These are phyloP conservation scores for Dicyrtomina minuta DNA, from an alignment of 2,888 invertebrate species.

Conservation along the genomic window DNA sequence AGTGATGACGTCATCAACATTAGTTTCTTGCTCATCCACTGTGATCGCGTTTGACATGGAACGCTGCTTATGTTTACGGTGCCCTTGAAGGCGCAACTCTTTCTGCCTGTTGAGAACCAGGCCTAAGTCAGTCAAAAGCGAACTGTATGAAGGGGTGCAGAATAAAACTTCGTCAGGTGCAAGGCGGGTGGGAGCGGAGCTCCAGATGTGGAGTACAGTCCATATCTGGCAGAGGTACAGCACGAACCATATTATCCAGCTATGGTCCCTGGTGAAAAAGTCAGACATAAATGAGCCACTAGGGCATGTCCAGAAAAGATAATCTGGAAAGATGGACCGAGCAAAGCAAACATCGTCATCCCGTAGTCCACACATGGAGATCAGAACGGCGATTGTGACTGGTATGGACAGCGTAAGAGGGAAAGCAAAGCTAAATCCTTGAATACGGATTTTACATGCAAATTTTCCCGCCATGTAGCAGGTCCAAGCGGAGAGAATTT, in stretches of 20 bases:
- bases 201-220: conserved; percentile 94
- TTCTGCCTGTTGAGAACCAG: conserved; percentile 87
- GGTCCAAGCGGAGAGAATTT: conserved; percentile 56
- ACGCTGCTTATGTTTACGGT: too few relatives aligned
- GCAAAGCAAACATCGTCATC: conserved; percentile 82
- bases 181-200: conserved; percentile 87
- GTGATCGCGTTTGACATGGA: too few relatives aligned
- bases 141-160: conserved; percentile 89
- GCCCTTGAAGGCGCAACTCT: too few relatives aligned
- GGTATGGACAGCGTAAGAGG: conserved; percentile 58
- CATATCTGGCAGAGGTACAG: conserved; percentile 94
- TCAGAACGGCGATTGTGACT: conserved; percentile 54
- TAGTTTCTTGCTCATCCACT: too few relatives aligned
- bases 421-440: conserved; percentile 58
- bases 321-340: conserved; percentile 62
- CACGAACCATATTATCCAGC: conserved; percentile 88
- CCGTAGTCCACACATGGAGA: conserved; percentile 65
- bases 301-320: conserved; percentile 61
- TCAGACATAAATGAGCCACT: conserved; percentile 53
- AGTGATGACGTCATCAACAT: too few relatives aligned
- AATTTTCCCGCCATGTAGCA: conserved; percentile 59
- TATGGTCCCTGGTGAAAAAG: conserved; percentile 63
- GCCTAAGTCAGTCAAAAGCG: conserved; percentile 89
- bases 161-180: conserved; percentile 95
- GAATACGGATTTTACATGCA: conserved; percentile 61